Evolutionary conservation across 2,113 vertebrate genomes (phyloP).

Genomic region (Colossoma macropomum): DNA sequence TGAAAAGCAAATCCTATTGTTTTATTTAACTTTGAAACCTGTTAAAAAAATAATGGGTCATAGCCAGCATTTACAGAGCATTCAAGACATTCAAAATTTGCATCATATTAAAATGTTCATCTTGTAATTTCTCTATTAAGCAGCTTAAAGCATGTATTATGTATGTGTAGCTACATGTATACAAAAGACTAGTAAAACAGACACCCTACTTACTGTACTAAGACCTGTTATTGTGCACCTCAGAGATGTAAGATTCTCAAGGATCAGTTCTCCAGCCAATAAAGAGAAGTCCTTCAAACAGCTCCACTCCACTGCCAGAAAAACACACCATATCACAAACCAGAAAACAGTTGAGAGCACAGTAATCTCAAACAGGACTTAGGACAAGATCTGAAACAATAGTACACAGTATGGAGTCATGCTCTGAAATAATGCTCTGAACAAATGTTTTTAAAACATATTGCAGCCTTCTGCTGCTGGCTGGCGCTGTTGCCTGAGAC

Average conservation of each 20-base stretch:
- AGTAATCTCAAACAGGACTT: not conserved
- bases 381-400: not conserved
- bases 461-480: too few relatives aligned
- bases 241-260: slow-evolving; percentile 87
- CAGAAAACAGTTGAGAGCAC: not conserved
- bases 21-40: too few relatives aligned
- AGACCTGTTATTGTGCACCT: slow-evolving; percentile 87
- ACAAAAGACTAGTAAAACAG: not conserved
- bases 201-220: slow-evolving; percentile 79
- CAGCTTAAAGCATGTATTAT: too few relatives aligned
- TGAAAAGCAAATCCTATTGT: too few relatives aligned
- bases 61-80: too few relatives aligned
- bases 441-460: not conserved
- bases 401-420: not conserved
- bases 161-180: not conserved
- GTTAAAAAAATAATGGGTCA: too few relatives aligned
- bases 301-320: slow-evolving; percentile 92
- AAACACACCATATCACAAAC: slow-evolving; percentile 15
- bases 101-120: too few relatives aligned
- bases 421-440: not conserved
- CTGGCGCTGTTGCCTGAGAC: too few relatives aligned
- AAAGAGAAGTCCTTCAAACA: slow-evolving; percentile 88
- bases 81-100: too few relatives aligned
- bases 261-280: slow-evolving; percentile 83
- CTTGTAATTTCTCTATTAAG: too few relatives aligned